A percentile compares a stretch with the other conserved stretches of the same genome.
phyloP scores from a whole-genome alignment of 2,888 invertebrate genomes.

The Lapara coniferarum region DNA sequence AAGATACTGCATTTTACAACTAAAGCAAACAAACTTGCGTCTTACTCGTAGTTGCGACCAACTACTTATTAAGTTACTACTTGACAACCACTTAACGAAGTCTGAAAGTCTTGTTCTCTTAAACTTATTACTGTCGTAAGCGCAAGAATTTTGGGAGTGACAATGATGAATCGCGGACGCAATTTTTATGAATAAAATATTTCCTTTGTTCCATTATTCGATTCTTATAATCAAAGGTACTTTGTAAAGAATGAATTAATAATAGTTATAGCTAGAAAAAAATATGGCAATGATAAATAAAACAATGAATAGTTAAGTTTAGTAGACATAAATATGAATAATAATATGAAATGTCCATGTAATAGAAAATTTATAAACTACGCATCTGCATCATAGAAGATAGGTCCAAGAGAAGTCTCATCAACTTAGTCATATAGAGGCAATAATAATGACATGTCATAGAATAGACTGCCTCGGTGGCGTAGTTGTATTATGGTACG shows the following conservation, averaged over 20 bases:
- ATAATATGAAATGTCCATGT: no score
- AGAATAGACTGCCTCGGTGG: no score
- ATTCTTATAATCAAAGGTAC: not conserved
- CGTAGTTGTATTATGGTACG: no score
- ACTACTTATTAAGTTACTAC: constrained; percentile 32
- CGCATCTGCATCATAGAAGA: no score
- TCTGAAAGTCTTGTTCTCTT: constrained; percentile 26
- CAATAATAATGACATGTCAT: no score
- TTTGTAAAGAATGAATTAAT: not conserved
- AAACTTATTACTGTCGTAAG: constrained; percentile 18
- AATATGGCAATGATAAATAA: not conserved
- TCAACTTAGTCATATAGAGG: no score
- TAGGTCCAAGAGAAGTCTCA: no score
- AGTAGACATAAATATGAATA: no score
- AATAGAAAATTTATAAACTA: no score
- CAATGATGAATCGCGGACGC: not conserved
- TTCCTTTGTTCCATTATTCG: not conserved
- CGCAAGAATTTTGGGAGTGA: constrained; percentile 13
- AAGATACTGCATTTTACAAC: constrained; percentile 25
- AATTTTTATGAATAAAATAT: constrained; percentile 10
- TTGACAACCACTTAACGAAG: constrained; percentile 30
- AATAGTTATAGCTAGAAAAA: not conserved
- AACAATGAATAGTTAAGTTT: not conserved
- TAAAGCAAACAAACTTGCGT: constrained; percentile 26
- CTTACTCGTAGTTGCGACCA: constrained; percentile 27